Conservation (phyloP, 2,113 vertebrate species). For the Anoura caudifer region DNA sequence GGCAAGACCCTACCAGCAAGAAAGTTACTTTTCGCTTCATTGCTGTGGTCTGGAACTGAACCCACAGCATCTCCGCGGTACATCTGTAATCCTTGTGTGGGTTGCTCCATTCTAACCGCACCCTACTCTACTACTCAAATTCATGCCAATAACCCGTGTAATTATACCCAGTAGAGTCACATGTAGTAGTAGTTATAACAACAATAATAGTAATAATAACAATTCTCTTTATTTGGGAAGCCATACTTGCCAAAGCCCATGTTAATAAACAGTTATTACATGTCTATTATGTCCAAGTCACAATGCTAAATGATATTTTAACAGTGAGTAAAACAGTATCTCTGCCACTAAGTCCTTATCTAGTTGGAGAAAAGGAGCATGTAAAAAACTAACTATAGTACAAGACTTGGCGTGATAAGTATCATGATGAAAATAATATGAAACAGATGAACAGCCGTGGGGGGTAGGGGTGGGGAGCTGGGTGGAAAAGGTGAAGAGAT, state of each 20-base stretch:
- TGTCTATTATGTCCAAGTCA: conserved; percentile 16
- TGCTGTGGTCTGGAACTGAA: not conserved
- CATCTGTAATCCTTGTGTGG: not conserved
- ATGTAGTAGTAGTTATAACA: not conserved
- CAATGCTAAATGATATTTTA: not conserved
- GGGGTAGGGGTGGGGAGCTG: not conserved
- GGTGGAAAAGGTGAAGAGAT: not conserved
- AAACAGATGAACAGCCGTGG: not conserved
- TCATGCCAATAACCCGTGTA: not conserved
- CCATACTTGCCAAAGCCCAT: not conserved
- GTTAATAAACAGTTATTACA: conserved; percentile 30
- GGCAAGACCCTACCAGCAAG: not conserved
- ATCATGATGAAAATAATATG: not conserved
- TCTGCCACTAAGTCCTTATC: conserved; percentile 11
- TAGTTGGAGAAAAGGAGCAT: not conserved
- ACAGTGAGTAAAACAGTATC: not conserved
- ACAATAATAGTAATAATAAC: not conserved
- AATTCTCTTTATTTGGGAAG: conserved; percentile 20
- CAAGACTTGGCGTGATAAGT: not conserved
- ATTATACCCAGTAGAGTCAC: conserved; percentile 2
- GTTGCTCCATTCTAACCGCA: not conserved
- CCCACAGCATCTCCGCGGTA: too few relatives aligned
- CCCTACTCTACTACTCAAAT: not conserved
- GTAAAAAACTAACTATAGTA: not conserved
- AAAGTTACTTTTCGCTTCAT: not conserved